These are phyloP conservation scores for Helobdella robusta DNA, from an alignment of 2,888 invertebrate species.

Conservation along the genomic window DNA sequence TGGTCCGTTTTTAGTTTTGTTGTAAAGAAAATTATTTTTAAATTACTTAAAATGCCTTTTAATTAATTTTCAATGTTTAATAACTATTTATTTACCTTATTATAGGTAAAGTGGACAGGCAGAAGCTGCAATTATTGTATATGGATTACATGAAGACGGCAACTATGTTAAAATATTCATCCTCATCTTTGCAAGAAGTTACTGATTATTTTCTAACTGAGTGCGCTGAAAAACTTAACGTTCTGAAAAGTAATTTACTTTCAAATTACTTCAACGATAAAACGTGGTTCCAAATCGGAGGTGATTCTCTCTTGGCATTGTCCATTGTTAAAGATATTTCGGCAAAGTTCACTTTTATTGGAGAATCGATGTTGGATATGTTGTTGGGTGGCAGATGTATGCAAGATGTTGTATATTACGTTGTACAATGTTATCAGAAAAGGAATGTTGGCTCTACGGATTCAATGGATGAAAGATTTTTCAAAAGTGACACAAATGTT, in stretches of 20 bases:
- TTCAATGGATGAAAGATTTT: no score
- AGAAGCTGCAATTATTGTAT: constrained; percentile 31
- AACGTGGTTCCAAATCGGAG: constrained; percentile 54
- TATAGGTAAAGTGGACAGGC: constrained; percentile 33
- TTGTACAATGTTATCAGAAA: no score
- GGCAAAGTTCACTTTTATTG: constrained; percentile 31
- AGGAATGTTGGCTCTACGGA: no score
- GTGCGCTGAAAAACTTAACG: no score
- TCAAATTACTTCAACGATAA: constrained; percentile 21
- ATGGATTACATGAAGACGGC: neutral
- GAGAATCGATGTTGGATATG: constrained; percentile 41
- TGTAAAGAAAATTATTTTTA: neutral
- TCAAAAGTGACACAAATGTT: no score
- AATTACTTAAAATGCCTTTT: neutral
- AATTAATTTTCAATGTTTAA: neutral
- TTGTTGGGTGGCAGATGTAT: constrained; percentile 38
- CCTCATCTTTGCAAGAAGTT: no score
- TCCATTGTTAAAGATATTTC: constrained; percentile 58
- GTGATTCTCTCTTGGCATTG: constrained; percentile 63
- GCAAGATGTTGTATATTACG: constrained; percentile 13
- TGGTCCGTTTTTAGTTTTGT: constrained; percentile 38
- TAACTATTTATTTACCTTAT: neutral
- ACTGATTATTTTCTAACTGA: no score
- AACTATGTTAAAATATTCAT: no score
- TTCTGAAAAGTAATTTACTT: no score